Evolutionary conservation across 2,113 vertebrate species (phyloP).

Genomic region (Aptenodytes patagonicus): DNA sequence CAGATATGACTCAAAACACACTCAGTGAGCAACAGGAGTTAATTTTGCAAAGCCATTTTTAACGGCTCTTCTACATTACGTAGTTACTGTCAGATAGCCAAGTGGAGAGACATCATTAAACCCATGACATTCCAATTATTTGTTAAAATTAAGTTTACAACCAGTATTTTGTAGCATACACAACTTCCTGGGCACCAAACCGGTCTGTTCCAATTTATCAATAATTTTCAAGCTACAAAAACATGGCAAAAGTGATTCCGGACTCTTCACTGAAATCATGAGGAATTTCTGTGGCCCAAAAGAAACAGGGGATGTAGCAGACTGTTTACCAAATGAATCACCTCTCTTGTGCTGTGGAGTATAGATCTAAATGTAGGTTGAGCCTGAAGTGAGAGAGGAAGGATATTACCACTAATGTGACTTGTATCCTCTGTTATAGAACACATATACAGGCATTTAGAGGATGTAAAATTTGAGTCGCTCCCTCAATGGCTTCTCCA

Average conservation of each 20-base stretch:
- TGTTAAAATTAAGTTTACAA: conserved; percentile 59
- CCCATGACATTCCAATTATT: conserved; percentile 65
- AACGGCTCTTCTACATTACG: conserved; percentile 52
- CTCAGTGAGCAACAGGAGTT: conserved; percentile 33
- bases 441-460: background rate
- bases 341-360: background rate
- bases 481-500: background rate
- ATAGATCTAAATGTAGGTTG: background rate
- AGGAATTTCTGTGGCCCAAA: background rate
- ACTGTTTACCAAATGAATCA: background rate
- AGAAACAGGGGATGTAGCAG: background rate
- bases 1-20: conserved; percentile 50
- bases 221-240: conserved; percentile 11
- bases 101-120: conserved; percentile 62
- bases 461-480: background rate
- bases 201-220: background rate
- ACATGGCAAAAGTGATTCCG: background rate
- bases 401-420: background rate
- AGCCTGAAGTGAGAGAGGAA: background rate
- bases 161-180: background rate
- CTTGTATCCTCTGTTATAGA: background rate
- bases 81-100: conserved; percentile 57
- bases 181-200: conserved; percentile 3
- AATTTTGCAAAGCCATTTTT: conserved; percentile 63
- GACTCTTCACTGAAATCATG: background rate